Evolutionary conservation across 1,140 invertebrate genomes (phyloP).

Genomic region (Drosophila sulfurigaster): DNA sequence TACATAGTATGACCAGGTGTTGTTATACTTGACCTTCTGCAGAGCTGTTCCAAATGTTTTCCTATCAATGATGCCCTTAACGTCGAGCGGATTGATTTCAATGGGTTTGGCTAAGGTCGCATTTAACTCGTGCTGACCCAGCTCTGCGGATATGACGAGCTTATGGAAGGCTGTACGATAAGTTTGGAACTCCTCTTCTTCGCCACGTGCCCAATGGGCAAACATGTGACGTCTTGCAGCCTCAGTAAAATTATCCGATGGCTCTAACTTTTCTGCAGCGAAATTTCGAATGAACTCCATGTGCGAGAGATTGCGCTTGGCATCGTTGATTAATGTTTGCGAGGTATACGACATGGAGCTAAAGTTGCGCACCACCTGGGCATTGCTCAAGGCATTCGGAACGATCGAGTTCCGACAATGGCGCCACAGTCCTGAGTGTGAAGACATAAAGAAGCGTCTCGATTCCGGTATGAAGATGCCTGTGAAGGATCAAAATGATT

Average conservation of each 20-base stretch:
- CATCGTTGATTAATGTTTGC: slow-evolving; percentile 60
- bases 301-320: slow-evolving; percentile 66
- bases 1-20: slow-evolving; percentile 76
- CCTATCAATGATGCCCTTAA: slow-evolving; percentile 45
- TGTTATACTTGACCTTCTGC: slow-evolving; percentile 71
- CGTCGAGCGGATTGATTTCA: slow-evolving; percentile 68
- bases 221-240: slow-evolving; percentile 79
- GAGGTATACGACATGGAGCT: slow-evolving; percentile 77
- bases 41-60: slow-evolving; percentile 69
- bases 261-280: slow-evolving; percentile 50
- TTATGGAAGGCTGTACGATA: slow-evolving; percentile 69
- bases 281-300: slow-evolving; percentile 71
- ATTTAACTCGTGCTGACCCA: slow-evolving; percentile 61
- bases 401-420: slow-evolving; percentile 86
- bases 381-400: slow-evolving; percentile 70
- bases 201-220: slow-evolving; percentile 79
- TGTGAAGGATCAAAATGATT: slow-evolving; percentile 72
- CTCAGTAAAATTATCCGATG: slow-evolving; percentile 74
- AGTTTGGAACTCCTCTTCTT: slow-evolving; percentile 68
- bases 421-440: slow-evolving; percentile 89
- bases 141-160: slow-evolving; percentile 66
- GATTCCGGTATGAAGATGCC: slow-evolving; percentile 87
- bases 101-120: slow-evolving; percentile 61
- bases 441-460: slow-evolving; percentile 87
- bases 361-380: slow-evolving; percentile 76